Conservation (phyloP, 2,113 vertebrate species). For the Herpailurus yagouaroundi region DNA sequence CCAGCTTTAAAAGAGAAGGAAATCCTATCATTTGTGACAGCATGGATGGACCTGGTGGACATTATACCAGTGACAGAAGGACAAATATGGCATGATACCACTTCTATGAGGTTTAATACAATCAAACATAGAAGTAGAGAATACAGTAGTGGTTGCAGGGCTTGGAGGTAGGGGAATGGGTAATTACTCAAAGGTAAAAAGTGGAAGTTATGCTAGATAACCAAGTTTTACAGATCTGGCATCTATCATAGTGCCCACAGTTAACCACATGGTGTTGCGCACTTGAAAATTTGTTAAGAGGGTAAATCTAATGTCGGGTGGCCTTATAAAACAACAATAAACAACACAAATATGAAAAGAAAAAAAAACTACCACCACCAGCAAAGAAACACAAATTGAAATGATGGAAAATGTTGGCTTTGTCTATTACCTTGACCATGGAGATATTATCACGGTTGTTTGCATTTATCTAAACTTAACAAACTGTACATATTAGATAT, state of each 20-base stretch:
- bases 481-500: not conserved
- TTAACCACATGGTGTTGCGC: not conserved
- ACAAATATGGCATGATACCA: not conserved
- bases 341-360: not conserved
- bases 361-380: not conserved
- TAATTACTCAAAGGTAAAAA: not conserved
- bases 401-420: not conserved
- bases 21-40: not conserved
- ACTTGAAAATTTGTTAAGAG: not conserved
- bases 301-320: not conserved
- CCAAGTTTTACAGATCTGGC: not conserved
- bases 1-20: not conserved
- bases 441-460: not conserved
- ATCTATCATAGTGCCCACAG: not conserved
- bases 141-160: not conserved
- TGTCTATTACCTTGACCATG: not conserved
- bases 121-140: not conserved
- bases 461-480: not conserved
- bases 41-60: not conserved
- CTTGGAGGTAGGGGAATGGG: not conserved
- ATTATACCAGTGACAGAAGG: not conserved
- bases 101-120: too few species aligned
- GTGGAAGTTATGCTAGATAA: not conserved
- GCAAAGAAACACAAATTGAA: not conserved
- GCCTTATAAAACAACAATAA: not conserved